These are phyloP conservation scores for Nibea coibor DNA, from an alignment of 2,113 vertebrate species.

Conservation along the genomic window DNA sequence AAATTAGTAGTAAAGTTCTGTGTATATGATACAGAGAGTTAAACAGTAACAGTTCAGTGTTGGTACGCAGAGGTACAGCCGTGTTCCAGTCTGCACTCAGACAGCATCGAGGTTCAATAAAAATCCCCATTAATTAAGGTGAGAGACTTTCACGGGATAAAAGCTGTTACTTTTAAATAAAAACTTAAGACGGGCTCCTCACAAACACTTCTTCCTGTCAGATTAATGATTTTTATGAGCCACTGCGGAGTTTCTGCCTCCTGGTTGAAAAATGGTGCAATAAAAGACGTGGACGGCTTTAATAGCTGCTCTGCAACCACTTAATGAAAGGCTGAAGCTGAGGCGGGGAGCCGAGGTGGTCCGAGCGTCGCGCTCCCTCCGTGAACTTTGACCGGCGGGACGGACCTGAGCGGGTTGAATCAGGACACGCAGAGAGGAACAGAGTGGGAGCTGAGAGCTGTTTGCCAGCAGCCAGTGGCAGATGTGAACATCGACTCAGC, in stretches of 20 bases:
- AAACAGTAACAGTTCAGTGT: too few relatives aligned
- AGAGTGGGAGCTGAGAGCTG: not conserved
- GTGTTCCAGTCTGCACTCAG: too few relatives aligned
- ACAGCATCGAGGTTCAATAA: too few relatives aligned
- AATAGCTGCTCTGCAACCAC: not conserved
- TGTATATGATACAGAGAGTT: too few relatives aligned
- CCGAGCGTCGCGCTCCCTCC: conserved; percentile 14
- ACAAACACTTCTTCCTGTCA: not conserved
- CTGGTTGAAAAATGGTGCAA: not conserved
- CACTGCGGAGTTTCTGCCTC: not conserved
- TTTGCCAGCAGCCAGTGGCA: conserved; percentile 36
- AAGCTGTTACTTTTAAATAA: not conserved
- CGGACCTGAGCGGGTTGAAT: conserved; percentile 18
- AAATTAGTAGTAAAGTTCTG: too few relatives aligned
- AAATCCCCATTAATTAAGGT: too few relatives aligned
- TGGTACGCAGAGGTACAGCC: too few relatives aligned
- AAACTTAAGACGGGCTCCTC: not conserved
- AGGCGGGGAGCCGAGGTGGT: not conserved
- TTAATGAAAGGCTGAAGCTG: conserved; percentile 13
- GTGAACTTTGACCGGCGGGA: conserved; percentile 46
- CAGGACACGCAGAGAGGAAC: conserved; percentile 8
- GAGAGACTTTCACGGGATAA: not conserved
- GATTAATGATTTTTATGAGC: not conserved
- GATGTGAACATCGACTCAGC: conserved; percentile 57
- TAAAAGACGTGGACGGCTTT: not conserved